These are phyloP conservation scores for Neoaliturus tenellus DNA, from an alignment of 2,888 invertebrate genomes.

Conservation along the genomic window DNA sequence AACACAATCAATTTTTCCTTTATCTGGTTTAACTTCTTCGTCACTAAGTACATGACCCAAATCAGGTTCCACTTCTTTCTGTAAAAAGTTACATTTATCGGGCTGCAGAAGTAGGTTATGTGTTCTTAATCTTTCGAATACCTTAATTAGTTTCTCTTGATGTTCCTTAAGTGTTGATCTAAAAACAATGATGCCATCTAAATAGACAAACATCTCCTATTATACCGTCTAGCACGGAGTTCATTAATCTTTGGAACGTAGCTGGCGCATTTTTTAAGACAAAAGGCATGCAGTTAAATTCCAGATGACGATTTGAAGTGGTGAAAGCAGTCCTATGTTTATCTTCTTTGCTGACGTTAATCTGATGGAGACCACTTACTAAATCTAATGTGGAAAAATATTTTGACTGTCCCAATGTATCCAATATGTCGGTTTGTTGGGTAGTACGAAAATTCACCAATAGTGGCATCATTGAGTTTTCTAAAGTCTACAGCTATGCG, in stretches of 20 bases:
- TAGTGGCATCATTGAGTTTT: slow-evolving; percentile 63
- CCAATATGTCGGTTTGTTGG: slow-evolving; percentile 67
- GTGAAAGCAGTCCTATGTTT: slow-evolving; percentile 49
- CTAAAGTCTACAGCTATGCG: slow-evolving; percentile 66
- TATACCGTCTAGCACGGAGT: slow-evolving; percentile 66
- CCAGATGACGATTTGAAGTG: slow-evolving; percentile 60
- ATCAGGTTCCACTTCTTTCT: slow-evolving; percentile 7
- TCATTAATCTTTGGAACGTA: slow-evolving; percentile 69
- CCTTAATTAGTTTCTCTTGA: not conserved
- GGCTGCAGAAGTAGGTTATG: slow-evolving; percentile 1
- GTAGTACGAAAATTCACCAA: slow-evolving; percentile 63
- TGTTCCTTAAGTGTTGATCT: slow-evolving; percentile 25
- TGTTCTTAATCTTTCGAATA: slow-evolving; percentile 54
- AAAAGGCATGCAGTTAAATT: slow-evolving; percentile 67
- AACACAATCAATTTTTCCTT: slow-evolving; percentile 51
- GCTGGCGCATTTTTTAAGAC: slow-evolving; percentile 69
- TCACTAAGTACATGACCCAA: slow-evolving; percentile 60
- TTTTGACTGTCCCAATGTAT: slow-evolving; percentile 64
- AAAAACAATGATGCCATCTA: slow-evolving; percentile 60
- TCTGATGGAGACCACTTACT: slow-evolving; percentile 67
- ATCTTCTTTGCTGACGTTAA: slow-evolving; percentile 61
- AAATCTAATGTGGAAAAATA: slow-evolving; percentile 67
- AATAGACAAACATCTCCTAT: slow-evolving; percentile 58
- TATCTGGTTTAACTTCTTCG: slow-evolving; percentile 58
- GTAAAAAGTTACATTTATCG: slow-evolving; percentile 3